Percentiles rank a stretch among this genome's conserved stretches.
Conservation (phyloP, 35 echinoderm and acorn worm species). For the Ptychodera flava region DNA sequence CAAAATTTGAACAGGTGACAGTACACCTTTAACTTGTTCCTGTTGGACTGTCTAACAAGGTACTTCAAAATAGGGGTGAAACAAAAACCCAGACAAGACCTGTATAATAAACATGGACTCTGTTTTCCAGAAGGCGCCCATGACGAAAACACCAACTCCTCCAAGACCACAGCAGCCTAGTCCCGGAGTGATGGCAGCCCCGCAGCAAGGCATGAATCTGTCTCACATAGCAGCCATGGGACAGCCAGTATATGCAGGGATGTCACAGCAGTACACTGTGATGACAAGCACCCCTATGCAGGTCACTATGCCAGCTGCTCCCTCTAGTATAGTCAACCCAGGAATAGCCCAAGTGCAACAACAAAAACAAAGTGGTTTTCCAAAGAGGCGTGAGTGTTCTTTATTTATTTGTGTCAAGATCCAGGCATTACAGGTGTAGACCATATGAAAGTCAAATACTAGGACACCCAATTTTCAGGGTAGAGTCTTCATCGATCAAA, state of each 20-base stretch:
- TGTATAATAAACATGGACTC: no score
- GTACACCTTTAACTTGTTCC: no score
- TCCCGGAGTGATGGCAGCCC: neutral
- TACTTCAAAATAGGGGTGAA: no score
- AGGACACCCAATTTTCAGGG: no score
- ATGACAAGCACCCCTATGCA: neutral
- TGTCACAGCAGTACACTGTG: neutral
- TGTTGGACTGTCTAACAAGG: no score
- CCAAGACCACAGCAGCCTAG: neutral
- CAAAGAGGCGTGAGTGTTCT: neutral
- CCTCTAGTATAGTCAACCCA: neutral
- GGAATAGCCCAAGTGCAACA: neutral
- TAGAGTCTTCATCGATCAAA: no score
- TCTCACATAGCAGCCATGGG: neutral
- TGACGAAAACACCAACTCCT: neutral
- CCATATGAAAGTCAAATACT: no score
- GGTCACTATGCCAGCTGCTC: neutral
- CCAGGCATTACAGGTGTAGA: no score
- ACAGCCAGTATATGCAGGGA: neutral
- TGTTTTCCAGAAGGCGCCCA: neutral
- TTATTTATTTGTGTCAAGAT: no score
- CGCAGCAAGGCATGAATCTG: neutral
- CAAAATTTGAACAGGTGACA: no score
- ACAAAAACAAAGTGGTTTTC: neutral
- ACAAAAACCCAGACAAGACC: no score